Evolutionary conservation across 2,113 vertebrate genomes (phyloP).

Genomic region (Pongo pygmaeus): DNA sequence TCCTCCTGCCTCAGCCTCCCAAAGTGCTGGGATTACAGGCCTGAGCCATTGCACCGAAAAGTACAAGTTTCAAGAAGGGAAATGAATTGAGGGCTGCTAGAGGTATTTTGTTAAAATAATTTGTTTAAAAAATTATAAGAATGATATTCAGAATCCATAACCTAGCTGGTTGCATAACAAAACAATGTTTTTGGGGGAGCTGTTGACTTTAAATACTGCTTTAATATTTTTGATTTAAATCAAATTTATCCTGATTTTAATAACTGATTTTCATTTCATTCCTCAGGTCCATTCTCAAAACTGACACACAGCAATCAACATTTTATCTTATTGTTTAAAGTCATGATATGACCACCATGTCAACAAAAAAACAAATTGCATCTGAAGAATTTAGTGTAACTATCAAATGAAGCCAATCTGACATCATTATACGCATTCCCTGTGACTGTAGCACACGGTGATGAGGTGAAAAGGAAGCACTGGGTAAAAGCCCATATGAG

Average conservation of each 20-base stretch:
- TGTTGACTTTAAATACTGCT: constrained; percentile 14
- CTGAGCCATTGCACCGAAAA: no score
- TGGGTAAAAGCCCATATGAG: neutral
- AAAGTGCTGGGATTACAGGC: no score
- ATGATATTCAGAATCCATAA: neutral
- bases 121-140: constrained; percentile 21
- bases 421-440: neutral
- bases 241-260: constrained; percentile 26
- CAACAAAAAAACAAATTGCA: constrained; percentile 18
- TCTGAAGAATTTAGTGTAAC: neutral
- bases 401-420: neutral
- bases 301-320: neutral
- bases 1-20: no score
- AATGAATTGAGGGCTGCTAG: neutral
- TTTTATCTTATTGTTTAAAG: constrained; percentile 53
- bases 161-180: neutral
- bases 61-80: neutral
- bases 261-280: constrained; percentile 47
- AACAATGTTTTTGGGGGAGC: constrained; percentile 13
- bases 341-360: neutral
- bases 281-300: constrained; percentile 12
- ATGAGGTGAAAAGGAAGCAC: neutral
- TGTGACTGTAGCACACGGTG: neutral
- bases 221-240: constrained; percentile 50
- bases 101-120: constrained; percentile 22